Evolutionary conservation across 2,888 invertebrate genomes (phyloP).

Genomic region (Plutella xylostella): DNA sequence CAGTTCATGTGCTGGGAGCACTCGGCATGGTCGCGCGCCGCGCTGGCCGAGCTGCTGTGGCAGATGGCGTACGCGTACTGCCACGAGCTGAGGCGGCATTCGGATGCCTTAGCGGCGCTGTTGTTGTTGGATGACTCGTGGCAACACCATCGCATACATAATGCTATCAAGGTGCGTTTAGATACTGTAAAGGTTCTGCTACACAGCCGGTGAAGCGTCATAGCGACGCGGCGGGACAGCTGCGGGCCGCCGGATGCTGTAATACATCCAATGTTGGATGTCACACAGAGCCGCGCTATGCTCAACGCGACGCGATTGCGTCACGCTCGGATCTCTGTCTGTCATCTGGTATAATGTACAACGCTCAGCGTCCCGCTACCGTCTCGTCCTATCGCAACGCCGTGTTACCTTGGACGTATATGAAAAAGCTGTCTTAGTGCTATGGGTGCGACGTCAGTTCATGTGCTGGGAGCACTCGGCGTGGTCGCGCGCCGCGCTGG

Average conservation of each 20-base stretch:
- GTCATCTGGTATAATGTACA: no score
- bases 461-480: slow-evolving; percentile 97
- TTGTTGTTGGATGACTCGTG: slow-evolving; percentile 94
- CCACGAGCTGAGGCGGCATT: slow-evolving; percentile 92
- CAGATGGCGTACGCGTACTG: slow-evolving; percentile 91
- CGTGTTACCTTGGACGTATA: no score
- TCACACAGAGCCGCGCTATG: no score
- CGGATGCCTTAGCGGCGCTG: slow-evolving; percentile 88
- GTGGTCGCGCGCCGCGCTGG: slow-evolving; percentile 89
- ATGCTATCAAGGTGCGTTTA: slow-evolving; percentile 81
- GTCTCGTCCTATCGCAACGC: no score
- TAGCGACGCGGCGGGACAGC: background rate
- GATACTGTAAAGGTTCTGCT: slow-evolving; percentile 42
- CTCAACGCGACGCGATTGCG: no score
- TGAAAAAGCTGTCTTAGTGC: slow-evolving; percentile 95
- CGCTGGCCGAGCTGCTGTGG: slow-evolving; percentile 92
- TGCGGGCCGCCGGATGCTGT: no score
- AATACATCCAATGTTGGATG: no score
- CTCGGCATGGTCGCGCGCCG: slow-evolving; percentile 90
- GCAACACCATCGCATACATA: slow-evolving; percentile 95
- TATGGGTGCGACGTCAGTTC: slow-evolving; percentile 95
- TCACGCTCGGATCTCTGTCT: no score
- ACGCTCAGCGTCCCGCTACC: no score
- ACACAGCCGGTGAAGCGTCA: background rate
- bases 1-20: slow-evolving; percentile 98